Evolutionary conservation across 2,888 invertebrate genomes (phyloP), one percentile per base, ranked within the genome.

Genomic region (Pseudolycoriella hygida): DNA sequence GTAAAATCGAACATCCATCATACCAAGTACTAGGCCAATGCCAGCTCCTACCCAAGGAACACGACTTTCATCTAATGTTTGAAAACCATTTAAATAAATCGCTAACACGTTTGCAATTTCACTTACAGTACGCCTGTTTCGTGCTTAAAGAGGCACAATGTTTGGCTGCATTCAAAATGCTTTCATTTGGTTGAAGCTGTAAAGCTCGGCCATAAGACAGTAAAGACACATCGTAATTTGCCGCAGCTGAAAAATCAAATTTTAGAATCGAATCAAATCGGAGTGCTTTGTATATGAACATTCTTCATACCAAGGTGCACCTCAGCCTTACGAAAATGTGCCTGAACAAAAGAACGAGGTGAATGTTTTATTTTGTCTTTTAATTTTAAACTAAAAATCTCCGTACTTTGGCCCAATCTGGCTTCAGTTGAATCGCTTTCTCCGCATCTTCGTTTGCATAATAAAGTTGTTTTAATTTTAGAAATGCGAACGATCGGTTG

Each of bases 401-500:
- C 14, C 12, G 3, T 67, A 77, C 83, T 72, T 85, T 86, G 6
- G 82, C 77, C 84, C 85, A 85, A 41, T 74, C 70, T 15, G 84
- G 83, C 58, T 80, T 77, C 45, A 86, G 59, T 57, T 71, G 69
- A 45, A 86, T 82, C 3, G 79, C 76, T 61, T 79, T 76, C 55
- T 78, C 72, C 2, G 87, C 86, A 70, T 87, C 87, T 60, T 81
- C 74, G 53, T 82, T 65, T 0, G 86, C 80, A 52, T 78, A 72
- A 61, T 77, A 80, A 62, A 77, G 83, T 58, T 83, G 83, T 54
- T 81, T 75, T 52, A 81, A 64, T 62, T 82, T 81, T 31, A 87
- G 65, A 62, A 84, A 86, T 11, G 83, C 82, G 56, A 77, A 74
- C 4, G 86, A 86, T 56, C 87, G 70, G 61, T 88, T 88, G 57